Percentiles rank a stretch among this genome's conserved stretches.
phyloP scores from a whole-genome alignment of 2,888 invertebrate species.

The Cantharis flavilabris region DNA sequence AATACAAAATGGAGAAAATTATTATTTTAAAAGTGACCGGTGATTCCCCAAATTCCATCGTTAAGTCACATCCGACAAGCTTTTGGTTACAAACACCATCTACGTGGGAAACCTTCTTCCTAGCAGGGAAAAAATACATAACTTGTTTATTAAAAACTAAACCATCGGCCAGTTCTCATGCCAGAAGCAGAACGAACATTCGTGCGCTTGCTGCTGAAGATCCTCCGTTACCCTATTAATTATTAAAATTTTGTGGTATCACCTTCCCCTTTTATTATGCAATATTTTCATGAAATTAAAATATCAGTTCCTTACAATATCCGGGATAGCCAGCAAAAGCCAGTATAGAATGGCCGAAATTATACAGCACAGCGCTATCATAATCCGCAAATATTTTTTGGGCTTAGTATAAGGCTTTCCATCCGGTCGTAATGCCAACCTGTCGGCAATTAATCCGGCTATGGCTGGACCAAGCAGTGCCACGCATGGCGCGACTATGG shows the following conservation, averaged over 20 bases:
- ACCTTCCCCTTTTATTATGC: background rate
- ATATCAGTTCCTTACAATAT: conserved; percentile 58
- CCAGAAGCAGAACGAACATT: background rate
- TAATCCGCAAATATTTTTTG: conserved; percentile 68
- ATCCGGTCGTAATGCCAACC: conserved; percentile 59
- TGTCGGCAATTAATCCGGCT: conserved; percentile 79
- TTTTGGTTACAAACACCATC: background rate
- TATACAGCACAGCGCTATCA: conserved; percentile 70
- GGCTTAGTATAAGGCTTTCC: conserved; percentile 53
- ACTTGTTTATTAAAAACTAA: background rate
- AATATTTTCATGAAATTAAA: background rate
- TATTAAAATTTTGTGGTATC: background rate
- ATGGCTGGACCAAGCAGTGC: conserved; percentile 79
- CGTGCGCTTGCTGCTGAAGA: background rate
- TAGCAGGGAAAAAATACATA: background rate
- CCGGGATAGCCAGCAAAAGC: conserved; percentile 68
- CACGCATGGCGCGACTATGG: conserved; percentile 77
- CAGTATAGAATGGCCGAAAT: conserved; percentile 72
- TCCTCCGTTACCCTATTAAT: background rate
- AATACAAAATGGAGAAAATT: background rate
- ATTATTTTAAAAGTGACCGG: background rate
- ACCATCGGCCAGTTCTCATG: background rate
- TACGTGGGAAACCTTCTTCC: background rate
- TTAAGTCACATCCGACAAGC: background rate
- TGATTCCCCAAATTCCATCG: background rate